These are phyloP conservation scores for Drymodes brunneopygia DNA, from an alignment of 2,113 vertebrate genomes.

Conservation along the genomic window DNA sequence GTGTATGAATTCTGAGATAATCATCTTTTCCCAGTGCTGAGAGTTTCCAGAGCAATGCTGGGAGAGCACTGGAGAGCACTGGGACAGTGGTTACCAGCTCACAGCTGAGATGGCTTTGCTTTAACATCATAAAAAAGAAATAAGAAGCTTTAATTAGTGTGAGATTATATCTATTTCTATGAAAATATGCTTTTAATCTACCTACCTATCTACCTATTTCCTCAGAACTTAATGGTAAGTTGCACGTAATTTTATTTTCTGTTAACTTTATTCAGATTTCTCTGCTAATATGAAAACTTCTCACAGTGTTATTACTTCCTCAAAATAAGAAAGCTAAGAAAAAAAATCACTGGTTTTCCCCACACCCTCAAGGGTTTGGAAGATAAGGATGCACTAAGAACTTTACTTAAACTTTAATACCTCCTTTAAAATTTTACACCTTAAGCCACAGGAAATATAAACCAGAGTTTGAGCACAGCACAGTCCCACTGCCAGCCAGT, in stretches of 20 bases:
- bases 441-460: background rate
- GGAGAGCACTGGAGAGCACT: background rate
- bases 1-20: background rate
- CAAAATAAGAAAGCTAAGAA: background rate
- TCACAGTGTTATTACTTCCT: background rate
- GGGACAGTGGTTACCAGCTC: background rate
- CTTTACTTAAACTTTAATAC: conserved; percentile 5
- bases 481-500: background rate
- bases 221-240: background rate
- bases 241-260: background rate
- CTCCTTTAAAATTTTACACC: background rate
- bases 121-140: background rate
- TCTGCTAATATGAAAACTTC: background rate
- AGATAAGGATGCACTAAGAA: background rate
- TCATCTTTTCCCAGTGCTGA: background rate
- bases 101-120: background rate
- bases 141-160: background rate
- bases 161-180: background rate
- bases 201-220: background rate
- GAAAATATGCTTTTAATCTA: background rate
- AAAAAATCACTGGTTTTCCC: background rate
- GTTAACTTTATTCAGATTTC: background rate
- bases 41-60: background rate
- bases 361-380: background rate
- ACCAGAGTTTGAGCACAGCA: background rate